These are phyloP conservation scores for Drosophila rubida DNA, from an alignment of 2,888 invertebrate species.

Conservation along the genomic window DNA sequence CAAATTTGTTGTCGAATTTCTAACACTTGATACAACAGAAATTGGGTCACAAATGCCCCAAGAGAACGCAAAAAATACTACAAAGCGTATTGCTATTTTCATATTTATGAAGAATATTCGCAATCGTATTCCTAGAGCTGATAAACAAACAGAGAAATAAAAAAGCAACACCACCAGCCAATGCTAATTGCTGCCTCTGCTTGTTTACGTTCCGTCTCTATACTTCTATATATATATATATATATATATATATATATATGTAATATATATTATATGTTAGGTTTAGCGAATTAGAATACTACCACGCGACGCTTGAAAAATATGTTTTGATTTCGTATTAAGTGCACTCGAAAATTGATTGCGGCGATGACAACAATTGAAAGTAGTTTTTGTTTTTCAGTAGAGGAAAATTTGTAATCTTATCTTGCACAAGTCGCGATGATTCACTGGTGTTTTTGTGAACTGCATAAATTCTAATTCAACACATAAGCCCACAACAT, in stretches of 20 bases:
- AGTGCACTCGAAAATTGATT: constrained; percentile 40
- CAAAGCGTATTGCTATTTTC: constrained; percentile 11
- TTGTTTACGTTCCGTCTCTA: constrained; percentile 52
- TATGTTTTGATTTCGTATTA: constrained; percentile 46
- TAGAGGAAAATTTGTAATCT: constrained; percentile 14
- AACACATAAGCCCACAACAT: too few species aligned
- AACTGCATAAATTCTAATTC: constrained; percentile 18
- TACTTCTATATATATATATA: neutral
- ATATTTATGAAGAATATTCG: neutral
- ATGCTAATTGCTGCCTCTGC: constrained; percentile 38
- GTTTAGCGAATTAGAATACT: constrained; percentile 4
- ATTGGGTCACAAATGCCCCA: constrained; percentile 67
- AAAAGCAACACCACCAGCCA: constrained; percentile 22
- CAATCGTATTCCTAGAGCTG: constrained; percentile 29
- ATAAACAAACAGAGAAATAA: constrained; percentile 42
- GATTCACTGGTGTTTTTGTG: constrained; percentile 38
- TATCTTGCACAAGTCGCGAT: constrained; percentile 28
- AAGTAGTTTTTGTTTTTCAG: constrained; percentile 21
- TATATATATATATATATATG: neutral
- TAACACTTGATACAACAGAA: constrained; percentile 73
- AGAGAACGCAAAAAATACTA: constrained; percentile 29
- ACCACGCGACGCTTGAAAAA: constrained; percentile 12
- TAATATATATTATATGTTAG: neutral
- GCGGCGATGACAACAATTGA: constrained; percentile 13
- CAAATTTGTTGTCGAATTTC: constrained; percentile 30